Conservation (phyloP, 2,888 invertebrate genomes). For the Heliothis peltigera region DNA sequence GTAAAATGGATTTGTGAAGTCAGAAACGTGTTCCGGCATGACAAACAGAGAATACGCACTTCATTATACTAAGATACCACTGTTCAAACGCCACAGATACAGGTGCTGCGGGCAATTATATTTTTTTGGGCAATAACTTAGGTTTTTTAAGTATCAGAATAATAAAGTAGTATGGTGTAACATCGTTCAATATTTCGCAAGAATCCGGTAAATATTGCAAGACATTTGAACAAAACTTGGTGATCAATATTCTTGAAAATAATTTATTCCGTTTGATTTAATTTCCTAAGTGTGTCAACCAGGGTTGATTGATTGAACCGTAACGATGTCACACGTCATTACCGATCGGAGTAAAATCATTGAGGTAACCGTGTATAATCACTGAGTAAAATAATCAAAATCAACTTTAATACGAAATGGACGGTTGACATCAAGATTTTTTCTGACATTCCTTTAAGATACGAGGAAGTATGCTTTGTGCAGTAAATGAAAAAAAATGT, state of each 20-base stretch:
- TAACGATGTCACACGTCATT: not conserved
- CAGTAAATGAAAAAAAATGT: constrained; percentile 51
- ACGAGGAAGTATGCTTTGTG: constrained; percentile 62
- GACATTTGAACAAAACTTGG: constrained; percentile 4
- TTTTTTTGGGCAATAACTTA: constrained; percentile 16
- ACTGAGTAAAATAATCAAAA: not conserved
- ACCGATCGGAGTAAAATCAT: constrained; percentile 6
- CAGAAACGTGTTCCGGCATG: no score
- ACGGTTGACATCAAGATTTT: constrained; percentile 29
- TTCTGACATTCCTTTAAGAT: constrained; percentile 40
- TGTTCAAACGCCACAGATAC: not conserved
- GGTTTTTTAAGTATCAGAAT: constrained; percentile 9
- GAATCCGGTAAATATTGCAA: not conserved
- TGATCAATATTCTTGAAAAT: constrained; percentile 27
- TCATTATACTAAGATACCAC: no score
- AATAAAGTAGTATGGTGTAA: constrained; percentile 27
- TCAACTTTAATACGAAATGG: constrained; percentile 19
- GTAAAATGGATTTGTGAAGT: no score
- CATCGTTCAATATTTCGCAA: constrained; percentile 22
- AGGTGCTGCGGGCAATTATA: constrained; percentile 1
- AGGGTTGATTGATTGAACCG: constrained; percentile 13
- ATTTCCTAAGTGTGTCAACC: not conserved
- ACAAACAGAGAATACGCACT: no score
- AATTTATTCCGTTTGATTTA: constrained; percentile 16
- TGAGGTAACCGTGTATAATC: no score